Evolutionary conservation across 2,888 invertebrate genomes (phyloP).

Genomic region (Chromoteleia sp.): DNA sequence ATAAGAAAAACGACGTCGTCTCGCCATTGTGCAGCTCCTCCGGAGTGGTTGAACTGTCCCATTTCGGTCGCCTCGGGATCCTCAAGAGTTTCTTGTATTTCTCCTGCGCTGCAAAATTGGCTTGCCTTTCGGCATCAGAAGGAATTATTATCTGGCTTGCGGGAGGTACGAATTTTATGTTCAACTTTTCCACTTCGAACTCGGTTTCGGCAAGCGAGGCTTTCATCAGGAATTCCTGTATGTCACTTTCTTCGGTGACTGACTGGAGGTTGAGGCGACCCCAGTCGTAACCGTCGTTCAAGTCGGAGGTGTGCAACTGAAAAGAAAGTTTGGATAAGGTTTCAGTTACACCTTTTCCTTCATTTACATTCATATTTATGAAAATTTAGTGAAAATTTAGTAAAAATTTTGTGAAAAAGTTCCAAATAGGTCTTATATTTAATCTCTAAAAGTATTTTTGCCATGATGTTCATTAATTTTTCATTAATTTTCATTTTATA

Average conservation of each 20-base stretch:
- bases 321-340: constrained; percentile 25
- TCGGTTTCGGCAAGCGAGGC: constrained; percentile 97
- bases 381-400: no score
- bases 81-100: constrained; percentile 88
- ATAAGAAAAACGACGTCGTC: constrained; percentile 94
- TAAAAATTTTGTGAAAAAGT: no score
- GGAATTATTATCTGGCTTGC: constrained; percentile 87
- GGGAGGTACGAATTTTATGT: constrained; percentile 91
- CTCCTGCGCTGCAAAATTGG: constrained; percentile 86
- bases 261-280: constrained; percentile 95
- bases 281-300: constrained; percentile 97
- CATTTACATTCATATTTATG: no score
- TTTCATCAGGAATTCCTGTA: constrained; percentile 97
- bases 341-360: no score
- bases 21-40: constrained; percentile 93
- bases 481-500: no score
- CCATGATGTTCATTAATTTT: no score
- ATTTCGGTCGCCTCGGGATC: constrained; percentile 95
- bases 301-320: constrained; percentile 93
- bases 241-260: constrained; percentile 97
- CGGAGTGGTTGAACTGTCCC: constrained; percentile 90
- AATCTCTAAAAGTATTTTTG: no score
- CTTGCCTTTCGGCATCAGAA: constrained; percentile 86
- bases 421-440: no score
- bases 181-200: constrained; percentile 95